Evolutionary conservation across 2,888 invertebrate genomes (phyloP), one percentile per base, ranked within the genome.

Genomic region (Ectropis crepuscularia): DNA sequence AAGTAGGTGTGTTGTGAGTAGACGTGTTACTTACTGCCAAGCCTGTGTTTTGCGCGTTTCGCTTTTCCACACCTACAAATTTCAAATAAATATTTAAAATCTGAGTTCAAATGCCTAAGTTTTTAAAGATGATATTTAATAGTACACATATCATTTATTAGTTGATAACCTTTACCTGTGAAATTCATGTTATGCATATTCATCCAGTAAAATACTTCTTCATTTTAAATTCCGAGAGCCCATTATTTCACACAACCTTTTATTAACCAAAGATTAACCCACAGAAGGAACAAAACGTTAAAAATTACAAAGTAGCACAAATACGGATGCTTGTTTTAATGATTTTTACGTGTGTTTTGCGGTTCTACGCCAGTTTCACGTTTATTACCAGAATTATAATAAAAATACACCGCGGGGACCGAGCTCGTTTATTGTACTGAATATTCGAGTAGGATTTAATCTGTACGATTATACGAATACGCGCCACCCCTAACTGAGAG

Each of bases 381-480:
- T 67, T 73, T 71, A 69, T 68, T 58, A 48, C 50, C 10, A 36
- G 57, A 58, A 70, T 68, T 57, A 69, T 70, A 73, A 72, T 73
- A 74, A 74, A 77, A 77, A 76, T 71, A 75, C 67, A 70, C 69
- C 72, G 74, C 57, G 53, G 68, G 70, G 69, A 67, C 54, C 67
- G 57, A 39, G 49, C 60, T 54, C 67, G 73, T 74, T 77, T 74
- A 77, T 78, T 73, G 75, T 57, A 63, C 69, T 68, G 72, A 77
- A 80, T 79, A 81, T 80, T 77, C 71, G 69, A 72, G 73, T 73
- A 70, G 74, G 74, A 78, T 82, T 81, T 78, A 80, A 83, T 83
- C 77, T 77, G 65, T 48, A 71, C 69, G 76, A 82, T 81, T 80
- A 75, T 74, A 75, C 71, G 74, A 75, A 77, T 77, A 73, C 72